A percentile compares a stretch with the other conserved stretches of the same genome.
phyloP scores from a whole-genome alignment of 1,140 invertebrate genomes.

The Nasonia longicornis region DNA sequence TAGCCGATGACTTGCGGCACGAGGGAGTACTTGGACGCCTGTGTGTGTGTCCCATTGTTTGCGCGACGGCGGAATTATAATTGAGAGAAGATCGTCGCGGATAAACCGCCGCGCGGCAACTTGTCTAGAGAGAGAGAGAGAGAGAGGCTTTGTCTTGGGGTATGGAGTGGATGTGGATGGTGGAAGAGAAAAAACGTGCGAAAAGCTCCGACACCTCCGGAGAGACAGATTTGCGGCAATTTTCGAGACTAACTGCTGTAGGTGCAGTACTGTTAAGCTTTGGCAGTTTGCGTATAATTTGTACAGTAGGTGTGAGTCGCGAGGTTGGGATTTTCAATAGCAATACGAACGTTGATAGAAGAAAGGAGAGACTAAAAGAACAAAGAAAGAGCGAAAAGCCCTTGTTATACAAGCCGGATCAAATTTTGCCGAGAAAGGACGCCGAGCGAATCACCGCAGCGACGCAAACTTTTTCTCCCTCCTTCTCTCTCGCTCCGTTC shows the following conservation, averaged over 20 bases:
- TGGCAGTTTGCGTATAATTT: no score
- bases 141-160: neutral
- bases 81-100: conserved; percentile 16
- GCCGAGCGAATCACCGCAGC: neutral
- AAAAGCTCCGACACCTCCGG: conserved; percentile 6
- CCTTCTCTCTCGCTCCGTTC: neutral
- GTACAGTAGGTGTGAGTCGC: no score
- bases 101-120: neutral
- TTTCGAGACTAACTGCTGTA: no score
- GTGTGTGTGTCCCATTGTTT: neutral
- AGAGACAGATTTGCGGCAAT: neutral
- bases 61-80: conserved; percentile 14
- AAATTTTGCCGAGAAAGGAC: neutral
- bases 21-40: neutral
- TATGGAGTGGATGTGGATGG: neutral
- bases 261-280: no score
- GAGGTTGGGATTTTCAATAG: no score
- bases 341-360: neutral
- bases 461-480: neutral
- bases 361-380: neutral
- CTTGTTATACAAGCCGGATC: neutral
- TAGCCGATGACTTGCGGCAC: neutral
- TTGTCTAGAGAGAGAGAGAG: neutral
- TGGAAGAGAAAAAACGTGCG: conserved; percentile 11
- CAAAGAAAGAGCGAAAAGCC: neutral